Base-by-base conservation (phyloP, 2,113 vertebrate species). In the Megaptera novaeangliae region DNA sequence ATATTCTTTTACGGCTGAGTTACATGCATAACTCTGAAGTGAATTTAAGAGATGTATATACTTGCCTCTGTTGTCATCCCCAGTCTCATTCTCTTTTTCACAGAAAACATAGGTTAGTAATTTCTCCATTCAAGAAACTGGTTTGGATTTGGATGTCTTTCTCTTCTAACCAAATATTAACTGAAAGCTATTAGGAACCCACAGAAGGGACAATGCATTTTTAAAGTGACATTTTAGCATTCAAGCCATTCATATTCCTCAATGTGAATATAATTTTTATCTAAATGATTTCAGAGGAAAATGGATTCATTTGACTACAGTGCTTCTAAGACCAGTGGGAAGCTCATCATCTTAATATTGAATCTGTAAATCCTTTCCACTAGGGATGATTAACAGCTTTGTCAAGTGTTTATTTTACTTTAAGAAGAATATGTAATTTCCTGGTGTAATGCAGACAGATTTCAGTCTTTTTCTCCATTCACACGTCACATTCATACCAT, bases 351-450 rank as follows among this genome's bases (percentile, higher is more conserved):
- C 98, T 98, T 98, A 98, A 98, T 99, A 99, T 98, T 98, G 98
- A 99, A 98, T 99, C 98, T 98, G 98, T 98, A 99, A 98, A 98
- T 98, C 98, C 98, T 98, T 98, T 98, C 97, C 98, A 98, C 98
- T 98, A 98, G 98, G 98, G 98, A 98, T 99, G 98, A 99, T 98
- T 99, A 99, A 98, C 98, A 99, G 98, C 98, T 99, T 98, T 98
- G 98, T 98, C 98, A 98, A 99, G 98, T 98, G 98, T 99, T 99
- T 99, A 98, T 99, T 99, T 99, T 98, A 98, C 98, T 98, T 99
- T 98, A 98, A 99, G 98, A 98, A 99, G 98, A 98, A 98, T 98
- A 98, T 98, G 97, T 98, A 98, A 98, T 98, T 99, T 99, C 97
- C 97, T 98, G 98, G 97, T 97, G 96, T 98, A 98, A 98, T 71